Percentiles rank a stretch among this genome's conserved stretches.
Evolutionary conservation across 2,888 invertebrate species (phyloP).

Genomic region (Pimpla rufipes): DNA sequence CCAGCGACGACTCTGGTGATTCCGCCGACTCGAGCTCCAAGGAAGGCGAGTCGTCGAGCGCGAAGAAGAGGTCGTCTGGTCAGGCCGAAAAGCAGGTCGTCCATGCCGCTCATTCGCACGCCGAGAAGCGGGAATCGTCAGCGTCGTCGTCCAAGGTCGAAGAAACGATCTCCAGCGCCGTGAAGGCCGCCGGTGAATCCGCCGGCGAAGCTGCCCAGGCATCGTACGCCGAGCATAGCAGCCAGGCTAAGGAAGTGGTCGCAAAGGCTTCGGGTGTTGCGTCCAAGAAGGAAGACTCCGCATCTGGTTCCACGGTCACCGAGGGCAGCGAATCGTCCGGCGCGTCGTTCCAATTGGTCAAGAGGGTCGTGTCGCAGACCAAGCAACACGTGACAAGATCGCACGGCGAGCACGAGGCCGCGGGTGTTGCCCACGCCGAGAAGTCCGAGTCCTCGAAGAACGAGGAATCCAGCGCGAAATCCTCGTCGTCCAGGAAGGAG

Average conservation of each 20-base stretch:
- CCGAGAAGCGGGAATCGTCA: neutral
- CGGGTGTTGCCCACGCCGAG: neutral
- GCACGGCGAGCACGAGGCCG: neutral
- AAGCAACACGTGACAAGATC: neutral
- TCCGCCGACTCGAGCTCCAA: neutral
- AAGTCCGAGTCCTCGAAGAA: neutral
- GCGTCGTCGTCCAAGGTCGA: neutral
- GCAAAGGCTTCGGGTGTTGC: neutral
- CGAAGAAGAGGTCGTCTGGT: slow-evolving; percentile 12
- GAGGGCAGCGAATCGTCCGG: too few relatives aligned
- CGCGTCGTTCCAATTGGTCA: neutral
- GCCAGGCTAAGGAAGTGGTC: neutral
- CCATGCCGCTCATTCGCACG: neutral
- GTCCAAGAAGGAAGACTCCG: neutral
- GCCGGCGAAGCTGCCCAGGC: neutral
- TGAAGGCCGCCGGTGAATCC: neutral
- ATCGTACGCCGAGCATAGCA: neutral
- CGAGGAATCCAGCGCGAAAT: neutral
- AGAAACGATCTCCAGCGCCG: neutral
- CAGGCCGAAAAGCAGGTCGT: neutral
- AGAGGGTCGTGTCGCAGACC: neutral
- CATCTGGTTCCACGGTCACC: neutral
- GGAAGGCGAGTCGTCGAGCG: neutral
- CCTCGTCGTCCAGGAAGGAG: neutral
- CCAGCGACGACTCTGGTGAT: neutral